These are phyloP conservation scores for Hafferia zeledoni DNA, from an alignment of 2,797 vertebrate species.

Conservation along the genomic window DNA sequence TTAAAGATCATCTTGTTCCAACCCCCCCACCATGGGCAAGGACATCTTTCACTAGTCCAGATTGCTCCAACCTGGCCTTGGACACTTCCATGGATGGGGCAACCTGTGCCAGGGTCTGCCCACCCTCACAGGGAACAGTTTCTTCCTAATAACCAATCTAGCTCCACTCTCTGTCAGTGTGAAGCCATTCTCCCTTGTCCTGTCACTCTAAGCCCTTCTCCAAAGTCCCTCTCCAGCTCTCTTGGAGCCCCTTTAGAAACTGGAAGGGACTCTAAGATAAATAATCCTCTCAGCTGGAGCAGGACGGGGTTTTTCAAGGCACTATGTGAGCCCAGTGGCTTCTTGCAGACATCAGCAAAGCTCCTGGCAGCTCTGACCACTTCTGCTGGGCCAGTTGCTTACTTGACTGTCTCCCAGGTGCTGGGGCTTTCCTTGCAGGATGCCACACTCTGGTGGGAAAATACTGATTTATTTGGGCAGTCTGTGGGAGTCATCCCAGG, in stretches of 20 bases:
- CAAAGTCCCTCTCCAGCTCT: background rate
- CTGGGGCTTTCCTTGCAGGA: background rate
- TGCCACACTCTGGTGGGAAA: accelerated
- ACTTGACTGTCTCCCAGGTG: background rate
- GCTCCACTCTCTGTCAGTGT: background rate
- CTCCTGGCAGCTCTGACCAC: accelerated
- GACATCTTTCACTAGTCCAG: background rate
- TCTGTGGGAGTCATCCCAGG: background rate
- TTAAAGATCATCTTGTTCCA: background rate
- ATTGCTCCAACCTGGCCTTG: background rate
- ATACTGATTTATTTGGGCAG: background rate
- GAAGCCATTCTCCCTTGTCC: background rate
- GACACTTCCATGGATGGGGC: background rate
- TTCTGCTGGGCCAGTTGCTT: background rate
- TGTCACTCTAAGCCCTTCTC: too few species aligned
- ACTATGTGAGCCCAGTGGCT: accelerated
- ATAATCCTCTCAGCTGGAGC: accelerated
- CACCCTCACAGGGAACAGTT: background rate
- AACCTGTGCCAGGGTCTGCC: background rate
- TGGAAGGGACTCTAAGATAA: background rate
- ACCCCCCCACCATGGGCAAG: background rate
- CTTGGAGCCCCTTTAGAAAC: background rate
- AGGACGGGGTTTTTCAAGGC: background rate
- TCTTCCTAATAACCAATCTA: background rate
- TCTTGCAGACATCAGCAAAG: background rate